Evolutionary conservation across 2,797 vertebrate genomes (phyloP), one percentile per base, ranked within the genome.

Genomic region (Simalia tracyae): DNA sequence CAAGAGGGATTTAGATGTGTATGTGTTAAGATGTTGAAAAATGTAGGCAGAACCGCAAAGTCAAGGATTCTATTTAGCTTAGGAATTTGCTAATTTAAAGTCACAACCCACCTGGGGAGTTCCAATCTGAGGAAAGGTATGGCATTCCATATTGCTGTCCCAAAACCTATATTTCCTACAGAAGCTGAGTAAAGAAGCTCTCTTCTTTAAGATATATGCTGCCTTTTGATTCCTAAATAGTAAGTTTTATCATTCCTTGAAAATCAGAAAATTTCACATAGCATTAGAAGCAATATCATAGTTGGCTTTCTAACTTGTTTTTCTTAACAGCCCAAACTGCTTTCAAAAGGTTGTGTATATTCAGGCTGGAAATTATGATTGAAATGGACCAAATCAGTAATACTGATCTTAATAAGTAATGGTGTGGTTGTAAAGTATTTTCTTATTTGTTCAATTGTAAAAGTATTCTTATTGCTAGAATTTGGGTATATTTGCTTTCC

Each of bases 401-500:
- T 54, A 2, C 46, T 86, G 50, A 26, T 24, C 19, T 91, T 6
- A 57, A 19, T 19, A 57, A 22, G 42, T 10, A 15, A 6, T 2
- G 15, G 46, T 26, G 54, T 10, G 28, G 1, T 14, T 87, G 60
- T 76, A 10, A 61, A 60, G 24, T 3, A 46, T 50, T 87, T 63
- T 90, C 85, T 24, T 19, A 1, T 63, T 42, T 28, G 14, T 19
- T 31, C 46, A 93, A 0, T 72, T 86, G 50, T 76, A 6, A 36
- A 89, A 86, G 57, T 90, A 31, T 87, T 84, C 91, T 42, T 91
- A 54, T 42, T 60, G 19, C 3, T 94, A 1, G 90, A 86, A 12
- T 54, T 1, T n/a, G 86, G 26, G 26, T 56, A 5, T 76, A 2
- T 85, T 36, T 90, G 10, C 84, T 91, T 81, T 54, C n/a, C 86